A percentile compares a stretch with the other conserved stretches of the same genome.
phyloP scores from a whole-genome alignment of 2,113 vertebrate genomes.

The Rhea pennata region DNA sequence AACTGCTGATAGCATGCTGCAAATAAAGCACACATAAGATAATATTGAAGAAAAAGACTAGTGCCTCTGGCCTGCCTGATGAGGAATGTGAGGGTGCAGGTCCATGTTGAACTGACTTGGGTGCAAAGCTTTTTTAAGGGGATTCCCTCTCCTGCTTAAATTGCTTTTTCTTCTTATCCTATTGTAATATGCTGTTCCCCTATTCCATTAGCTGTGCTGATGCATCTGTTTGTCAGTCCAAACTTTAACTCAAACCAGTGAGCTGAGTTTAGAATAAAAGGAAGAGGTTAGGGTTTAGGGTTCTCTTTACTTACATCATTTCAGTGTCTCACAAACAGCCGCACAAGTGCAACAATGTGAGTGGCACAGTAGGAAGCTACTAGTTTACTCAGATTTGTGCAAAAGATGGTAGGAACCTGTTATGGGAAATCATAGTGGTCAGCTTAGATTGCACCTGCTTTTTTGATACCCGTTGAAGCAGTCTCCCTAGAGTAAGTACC shows the following conservation, averaged over 20 bases:
- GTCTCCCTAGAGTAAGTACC: not conserved
- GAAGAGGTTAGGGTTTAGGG: not conserved
- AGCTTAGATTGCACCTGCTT: not conserved
- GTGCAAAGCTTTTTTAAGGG: not conserved
- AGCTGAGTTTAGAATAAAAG: not conserved
- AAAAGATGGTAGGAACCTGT: not conserved
- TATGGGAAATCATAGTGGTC: not conserved
- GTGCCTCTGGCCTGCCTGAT: not conserved
- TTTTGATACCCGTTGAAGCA: not conserved
- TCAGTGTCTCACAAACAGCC: not conserved
- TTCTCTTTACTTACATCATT: not conserved
- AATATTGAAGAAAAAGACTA: not conserved
- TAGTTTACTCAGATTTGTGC: not conserved
- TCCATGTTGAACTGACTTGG: not conserved
- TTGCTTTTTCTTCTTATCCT: not conserved
- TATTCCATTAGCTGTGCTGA: not conserved
- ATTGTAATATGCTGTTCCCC: not conserved
- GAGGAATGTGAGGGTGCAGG: not conserved
- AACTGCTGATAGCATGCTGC: not conserved
- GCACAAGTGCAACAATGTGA: fast-evolving
- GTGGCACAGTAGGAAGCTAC: not conserved
- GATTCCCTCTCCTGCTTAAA: not conserved
- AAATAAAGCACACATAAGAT: constrained; percentile 3
- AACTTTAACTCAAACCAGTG: not conserved
- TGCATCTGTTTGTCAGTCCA: not conserved